Conservation (phyloP, 2,113 vertebrate species). For the Malurus alboscapulatus region DNA sequence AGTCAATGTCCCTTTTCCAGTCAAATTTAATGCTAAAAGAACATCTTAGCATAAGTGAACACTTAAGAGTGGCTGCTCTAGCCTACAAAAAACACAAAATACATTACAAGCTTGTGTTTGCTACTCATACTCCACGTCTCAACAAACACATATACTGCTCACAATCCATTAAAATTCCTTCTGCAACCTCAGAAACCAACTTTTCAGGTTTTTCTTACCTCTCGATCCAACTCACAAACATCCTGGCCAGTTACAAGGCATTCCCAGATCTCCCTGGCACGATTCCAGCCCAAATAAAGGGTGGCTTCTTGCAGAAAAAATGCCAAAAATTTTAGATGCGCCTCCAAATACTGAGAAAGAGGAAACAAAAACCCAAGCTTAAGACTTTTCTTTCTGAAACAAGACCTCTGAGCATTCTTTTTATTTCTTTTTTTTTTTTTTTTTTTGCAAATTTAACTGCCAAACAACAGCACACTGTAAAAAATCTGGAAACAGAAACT, state of each 20-base stretch:
- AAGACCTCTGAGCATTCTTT: not conserved
- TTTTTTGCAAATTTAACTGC: not conserved
- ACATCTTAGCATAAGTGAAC: not conserved
- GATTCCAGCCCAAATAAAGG: slow-evolving; percentile 95
- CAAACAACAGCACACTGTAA: not conserved
- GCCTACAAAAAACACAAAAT: not conserved
- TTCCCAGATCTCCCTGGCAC: slow-evolving; percentile 98
- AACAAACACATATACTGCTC: not conserved
- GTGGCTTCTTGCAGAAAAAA: slow-evolving; percentile 99
- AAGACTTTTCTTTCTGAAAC: slow-evolving; percentile 12
- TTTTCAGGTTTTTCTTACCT: slow-evolving; percentile 78
- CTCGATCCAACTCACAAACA: slow-evolving; percentile 94
- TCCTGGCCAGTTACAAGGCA: slow-evolving; percentile 95
- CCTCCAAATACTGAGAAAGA: slow-evolving; percentile 91
- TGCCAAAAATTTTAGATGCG: slow-evolving; percentile 96
- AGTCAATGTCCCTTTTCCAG: not conserved
- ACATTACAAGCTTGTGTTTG: not conserved
- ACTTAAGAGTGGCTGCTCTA: not conserved
- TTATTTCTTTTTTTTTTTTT: not conserved
- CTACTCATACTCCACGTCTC: not conserved
- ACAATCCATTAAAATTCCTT: not conserved
- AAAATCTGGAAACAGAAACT: not conserved
- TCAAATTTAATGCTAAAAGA: not conserved
- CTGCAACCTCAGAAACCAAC: not conserved
- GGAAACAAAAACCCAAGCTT: slow-evolving; percentile 41